These are phyloP conservation scores for Brachionus calyciflorus DNA, from an alignment of 1,140 invertebrate species.

Conservation along the genomic window DNA sequence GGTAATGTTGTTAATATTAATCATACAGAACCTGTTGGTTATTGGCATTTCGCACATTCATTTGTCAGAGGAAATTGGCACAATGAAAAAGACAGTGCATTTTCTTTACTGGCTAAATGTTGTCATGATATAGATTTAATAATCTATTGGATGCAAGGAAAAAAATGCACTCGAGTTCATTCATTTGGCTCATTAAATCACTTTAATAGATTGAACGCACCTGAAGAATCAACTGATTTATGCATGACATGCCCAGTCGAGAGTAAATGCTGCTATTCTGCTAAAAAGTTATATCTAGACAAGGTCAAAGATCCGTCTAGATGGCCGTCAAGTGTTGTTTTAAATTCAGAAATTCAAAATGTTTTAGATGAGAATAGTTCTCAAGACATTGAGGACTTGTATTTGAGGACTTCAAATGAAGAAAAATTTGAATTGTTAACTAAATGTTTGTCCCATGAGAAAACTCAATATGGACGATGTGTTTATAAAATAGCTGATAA, in stretches of 20 bases:
- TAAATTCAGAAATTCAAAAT: slow-evolving; percentile 40
- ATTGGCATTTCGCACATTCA: slow-evolving; percentile 63
- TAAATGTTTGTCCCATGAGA: slow-evolving; percentile 56
- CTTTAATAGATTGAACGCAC: slow-evolving; percentile 54
- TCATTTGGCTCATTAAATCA: slow-evolving; percentile 62
- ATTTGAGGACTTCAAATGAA: slow-evolving; percentile 55
- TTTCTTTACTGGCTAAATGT: slow-evolving; percentile 62
- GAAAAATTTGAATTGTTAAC: slow-evolving; percentile 50
- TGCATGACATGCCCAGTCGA: slow-evolving; percentile 60
- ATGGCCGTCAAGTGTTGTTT: slow-evolving; percentile 48
- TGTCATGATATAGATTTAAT: slow-evolving; percentile 64
- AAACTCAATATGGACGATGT: slow-evolving; percentile 59
- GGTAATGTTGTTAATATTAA: slow-evolving; percentile 62
- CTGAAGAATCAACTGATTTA: slow-evolving; percentile 52
- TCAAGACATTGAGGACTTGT: slow-evolving; percentile 50
- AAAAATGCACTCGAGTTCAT: slow-evolving; percentile 57
- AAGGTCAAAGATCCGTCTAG: slow-evolving; percentile 47
- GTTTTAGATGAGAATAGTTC: background rate
- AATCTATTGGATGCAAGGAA: slow-evolving; percentile 58
- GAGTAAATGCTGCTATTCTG: slow-evolving; percentile 61
- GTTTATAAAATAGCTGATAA: slow-evolving; percentile 61
- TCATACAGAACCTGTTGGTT: slow-evolving; percentile 62
- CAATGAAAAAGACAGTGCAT: slow-evolving; percentile 57
- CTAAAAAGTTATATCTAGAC: slow-evolving; percentile 59
- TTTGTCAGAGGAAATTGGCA: slow-evolving; percentile 63